Percentiles rank a stretch among this genome's conserved stretches.
Evolutionary conservation across 2,888 invertebrate genomes (phyloP).

Genomic region (Sminthurides aquaticus): DNA sequence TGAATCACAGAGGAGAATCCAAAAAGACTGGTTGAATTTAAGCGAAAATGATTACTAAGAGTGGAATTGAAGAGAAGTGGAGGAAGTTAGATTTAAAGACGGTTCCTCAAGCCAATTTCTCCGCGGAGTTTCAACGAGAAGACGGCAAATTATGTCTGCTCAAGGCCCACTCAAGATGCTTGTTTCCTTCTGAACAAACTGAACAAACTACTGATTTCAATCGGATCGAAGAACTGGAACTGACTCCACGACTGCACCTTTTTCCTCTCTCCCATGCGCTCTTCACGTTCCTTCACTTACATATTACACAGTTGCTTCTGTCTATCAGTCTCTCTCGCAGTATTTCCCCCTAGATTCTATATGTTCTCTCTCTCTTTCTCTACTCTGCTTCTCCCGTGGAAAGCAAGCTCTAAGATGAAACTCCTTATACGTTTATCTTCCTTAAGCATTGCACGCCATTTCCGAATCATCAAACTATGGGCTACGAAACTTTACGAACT

Average conservation of each 20-base stretch:
- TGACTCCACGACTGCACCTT: slow-evolving; percentile 26
- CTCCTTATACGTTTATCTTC: too few relatives aligned
- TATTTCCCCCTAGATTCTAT: too few relatives aligned
- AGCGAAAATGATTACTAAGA: too few relatives aligned
- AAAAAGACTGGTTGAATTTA: neutral
- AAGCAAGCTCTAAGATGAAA: too few relatives aligned
- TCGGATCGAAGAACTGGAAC: slow-evolving; percentile 26
- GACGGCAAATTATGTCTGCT: neutral
- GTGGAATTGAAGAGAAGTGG: neutral
- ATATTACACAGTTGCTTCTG: neutral
- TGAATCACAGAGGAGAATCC: neutral
- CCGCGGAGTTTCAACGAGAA: neutral
- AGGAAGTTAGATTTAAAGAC: too few relatives aligned
- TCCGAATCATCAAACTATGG: neutral
- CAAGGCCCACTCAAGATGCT: neutral
- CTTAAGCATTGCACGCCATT: neutral
- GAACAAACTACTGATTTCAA: slow-evolving; percentile 6
- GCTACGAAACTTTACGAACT: neutral
- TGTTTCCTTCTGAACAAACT: neutral
- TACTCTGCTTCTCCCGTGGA: too few relatives aligned
- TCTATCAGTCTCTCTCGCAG: too few relatives aligned
- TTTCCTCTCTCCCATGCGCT: slow-evolving; percentile 26
- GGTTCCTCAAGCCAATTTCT: too few relatives aligned
- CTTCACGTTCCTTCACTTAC: slow-evolving; percentile 18
- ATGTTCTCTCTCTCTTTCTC: too few relatives aligned